Evolutionary conservation across 2,888 invertebrate genomes (phyloP).

Genomic region (Philereme transversata): DNA sequence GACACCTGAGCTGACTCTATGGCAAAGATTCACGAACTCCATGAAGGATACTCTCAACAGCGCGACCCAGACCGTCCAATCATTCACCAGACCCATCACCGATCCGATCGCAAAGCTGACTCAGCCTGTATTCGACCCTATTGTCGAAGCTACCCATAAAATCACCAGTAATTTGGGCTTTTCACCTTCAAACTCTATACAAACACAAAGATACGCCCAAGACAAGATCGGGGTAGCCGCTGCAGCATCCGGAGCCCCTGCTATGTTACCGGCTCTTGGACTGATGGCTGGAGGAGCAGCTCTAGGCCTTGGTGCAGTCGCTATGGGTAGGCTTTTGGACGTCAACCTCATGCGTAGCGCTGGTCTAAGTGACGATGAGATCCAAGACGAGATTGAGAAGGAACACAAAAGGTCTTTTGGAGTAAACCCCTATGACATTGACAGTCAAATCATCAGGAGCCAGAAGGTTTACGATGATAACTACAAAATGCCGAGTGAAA

Average conservation of each 20-base stretch:
- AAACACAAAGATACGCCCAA: slow-evolving; percentile 76
- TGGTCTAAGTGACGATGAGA: slow-evolving; percentile 67
- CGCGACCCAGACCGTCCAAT: slow-evolving; percentile 88
- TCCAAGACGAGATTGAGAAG: slow-evolving; percentile 71
- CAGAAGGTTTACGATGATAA: slow-evolving; percentile 77
- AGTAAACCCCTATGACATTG: slow-evolving; percentile 66
- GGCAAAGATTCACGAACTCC: slow-evolving; percentile 89
- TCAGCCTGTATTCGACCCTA: slow-evolving; percentile 87
- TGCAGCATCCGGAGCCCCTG: slow-evolving; percentile 81
- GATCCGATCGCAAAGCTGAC: slow-evolving; percentile 84
- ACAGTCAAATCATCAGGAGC: slow-evolving; percentile 70
- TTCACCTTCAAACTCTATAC: slow-evolving; percentile 72
- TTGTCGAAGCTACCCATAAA: slow-evolving; percentile 91
- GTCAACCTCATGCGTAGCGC: slow-evolving; percentile 85
- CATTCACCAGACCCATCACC: slow-evolving; percentile 85
- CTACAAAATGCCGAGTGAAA: slow-evolving; percentile 82
- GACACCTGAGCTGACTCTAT: slow-evolving; percentile 85
- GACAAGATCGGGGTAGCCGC: slow-evolving; percentile 87
- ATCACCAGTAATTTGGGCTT: slow-evolving; percentile 90
- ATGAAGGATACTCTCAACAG: slow-evolving; percentile 89
- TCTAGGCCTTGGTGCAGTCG: slow-evolving; percentile 91
- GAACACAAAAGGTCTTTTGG: slow-evolving; percentile 84
- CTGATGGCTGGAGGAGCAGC: slow-evolving; percentile 93
- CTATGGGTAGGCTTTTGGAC: slow-evolving; percentile 88
- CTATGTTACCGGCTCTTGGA: slow-evolving; percentile 89